These are phyloP conservation scores for Diarsia mendica DNA, from an alignment of 2,888 invertebrate genomes.

Conservation along the genomic window DNA sequence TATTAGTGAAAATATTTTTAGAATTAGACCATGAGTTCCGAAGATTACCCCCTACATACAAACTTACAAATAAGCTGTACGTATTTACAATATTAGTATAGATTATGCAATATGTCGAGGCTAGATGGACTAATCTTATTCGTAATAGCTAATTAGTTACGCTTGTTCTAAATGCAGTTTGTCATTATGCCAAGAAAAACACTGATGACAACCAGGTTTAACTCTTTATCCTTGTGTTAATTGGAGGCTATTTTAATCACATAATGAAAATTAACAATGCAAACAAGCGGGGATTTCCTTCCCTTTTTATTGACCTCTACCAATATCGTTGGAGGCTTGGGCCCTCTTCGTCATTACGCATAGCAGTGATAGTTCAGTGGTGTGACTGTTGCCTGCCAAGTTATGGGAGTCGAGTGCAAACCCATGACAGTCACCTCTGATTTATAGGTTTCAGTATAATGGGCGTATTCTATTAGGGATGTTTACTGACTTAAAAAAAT, in stretches of 20 bases:
- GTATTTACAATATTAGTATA: neutral
- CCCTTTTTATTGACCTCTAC: neutral
- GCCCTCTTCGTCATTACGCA: neutral
- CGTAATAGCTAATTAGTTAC: conserved; percentile 4
- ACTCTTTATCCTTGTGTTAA: conserved; percentile 19
- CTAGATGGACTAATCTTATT: conserved; percentile 3
- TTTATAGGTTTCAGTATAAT: too few species aligned
- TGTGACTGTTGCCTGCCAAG: too few species aligned
- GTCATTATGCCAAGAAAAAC: conserved; percentile 28
- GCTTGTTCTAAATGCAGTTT: conserved; percentile 17
- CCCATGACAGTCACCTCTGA: too few species aligned
- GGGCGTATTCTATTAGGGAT: too few species aligned
- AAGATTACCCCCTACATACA: too few species aligned
- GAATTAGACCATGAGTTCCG: too few species aligned
- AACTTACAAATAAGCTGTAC: too few species aligned
- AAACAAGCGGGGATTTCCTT: neutral
- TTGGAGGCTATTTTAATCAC: neutral
- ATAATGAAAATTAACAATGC: neutral
- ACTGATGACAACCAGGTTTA: conserved; percentile 6
- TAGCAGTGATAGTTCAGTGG: too few species aligned
- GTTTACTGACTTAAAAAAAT: too few species aligned
- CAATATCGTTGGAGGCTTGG: neutral
- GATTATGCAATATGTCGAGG: neutral
- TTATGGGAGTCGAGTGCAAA: too few species aligned
- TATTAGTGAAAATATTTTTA: too few species aligned